Conservation (phyloP, 2,888 invertebrate genomes). For the Caenorhabditis japonica region DNA sequence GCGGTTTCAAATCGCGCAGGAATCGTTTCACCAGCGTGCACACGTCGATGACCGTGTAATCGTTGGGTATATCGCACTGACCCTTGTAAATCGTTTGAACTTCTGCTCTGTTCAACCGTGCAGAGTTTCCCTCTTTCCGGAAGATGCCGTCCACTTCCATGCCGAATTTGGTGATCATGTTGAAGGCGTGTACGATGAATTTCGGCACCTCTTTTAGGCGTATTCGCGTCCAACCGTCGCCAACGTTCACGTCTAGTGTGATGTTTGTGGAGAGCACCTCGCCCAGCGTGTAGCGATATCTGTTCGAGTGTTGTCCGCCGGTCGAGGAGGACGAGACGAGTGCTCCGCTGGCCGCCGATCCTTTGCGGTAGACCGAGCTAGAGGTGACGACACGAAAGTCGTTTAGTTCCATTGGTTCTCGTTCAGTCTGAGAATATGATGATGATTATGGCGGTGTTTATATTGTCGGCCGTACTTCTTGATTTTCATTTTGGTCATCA, state of each 20-base stretch:
- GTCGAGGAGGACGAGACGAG: background rate
- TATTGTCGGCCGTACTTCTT: too few relatives aligned
- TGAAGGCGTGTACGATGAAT: conserved; percentile 69
- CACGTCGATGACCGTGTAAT: conserved; percentile 64
- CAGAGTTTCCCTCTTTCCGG: conserved; percentile 64
- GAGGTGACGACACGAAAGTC: conserved; percentile 49
- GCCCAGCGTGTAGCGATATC: conserved; percentile 35
- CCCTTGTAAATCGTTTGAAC: conserved; percentile 56
- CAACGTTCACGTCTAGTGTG: conserved; percentile 45
- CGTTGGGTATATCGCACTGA: conserved; percentile 53
- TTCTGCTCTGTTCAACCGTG: conserved; percentile 49
- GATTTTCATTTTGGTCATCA: too few relatives aligned
- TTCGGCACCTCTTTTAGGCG: conserved; percentile 50
- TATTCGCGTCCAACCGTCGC: conserved; percentile 46
- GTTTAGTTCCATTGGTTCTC: conserved; percentile 31
- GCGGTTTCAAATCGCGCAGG: conserved; percentile 58
- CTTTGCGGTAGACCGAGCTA: conserved; percentile 34
- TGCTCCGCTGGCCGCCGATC: conserved; percentile 22
- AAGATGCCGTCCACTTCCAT: conserved; percentile 66
- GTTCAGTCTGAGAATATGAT: conserved; percentile 34
- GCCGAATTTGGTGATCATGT: conserved; percentile 56
- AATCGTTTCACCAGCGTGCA: conserved; percentile 69
- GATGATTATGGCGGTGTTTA: too few relatives aligned
- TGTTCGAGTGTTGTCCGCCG: conserved; percentile 9
- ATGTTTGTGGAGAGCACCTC: conserved; percentile 38